Conservation (phyloP, 2,888 invertebrate genomes). For the Lasioglossum villosulum region DNA sequence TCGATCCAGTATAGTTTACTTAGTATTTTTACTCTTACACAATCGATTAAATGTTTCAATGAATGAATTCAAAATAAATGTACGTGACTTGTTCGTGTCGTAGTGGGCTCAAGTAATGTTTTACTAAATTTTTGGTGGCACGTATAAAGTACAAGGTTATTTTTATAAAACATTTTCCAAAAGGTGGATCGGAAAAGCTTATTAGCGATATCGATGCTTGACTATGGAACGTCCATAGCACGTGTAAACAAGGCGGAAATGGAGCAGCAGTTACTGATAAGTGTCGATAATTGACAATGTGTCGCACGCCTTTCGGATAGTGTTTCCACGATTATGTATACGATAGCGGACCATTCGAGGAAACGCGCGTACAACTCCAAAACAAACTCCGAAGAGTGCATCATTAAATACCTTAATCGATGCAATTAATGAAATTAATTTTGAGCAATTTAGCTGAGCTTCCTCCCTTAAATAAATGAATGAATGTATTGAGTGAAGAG, state of each 20-base stretch:
- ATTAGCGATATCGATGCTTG: neutral
- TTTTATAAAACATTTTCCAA: neutral
- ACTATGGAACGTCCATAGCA: neutral
- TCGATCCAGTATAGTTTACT: neutral
- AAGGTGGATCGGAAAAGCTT: neutral
- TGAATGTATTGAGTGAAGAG: too few relatives aligned
- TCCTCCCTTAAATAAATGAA: too few relatives aligned
- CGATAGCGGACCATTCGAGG: neutral
- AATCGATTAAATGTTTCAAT: neutral
- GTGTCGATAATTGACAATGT: conserved; percentile 19
- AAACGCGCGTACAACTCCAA: neutral
- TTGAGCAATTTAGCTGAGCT: too few relatives aligned
- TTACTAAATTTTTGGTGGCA: neutral
- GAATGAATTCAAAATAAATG: neutral
- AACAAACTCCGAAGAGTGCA: neutral
- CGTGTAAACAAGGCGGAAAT: conserved; percentile 21
- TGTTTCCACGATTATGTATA: neutral
- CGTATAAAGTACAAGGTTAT: neutral
- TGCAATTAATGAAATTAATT: neutral
- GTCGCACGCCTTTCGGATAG: neutral
- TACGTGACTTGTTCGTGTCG: neutral
- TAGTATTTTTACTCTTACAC: neutral
- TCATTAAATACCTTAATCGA: neutral
- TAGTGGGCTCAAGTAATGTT: neutral
- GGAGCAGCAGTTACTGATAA: conserved; percentile 26